Evolutionary conservation across 2,888 invertebrate genomes (phyloP).

Genomic region (Laspeyria flexula): DNA sequence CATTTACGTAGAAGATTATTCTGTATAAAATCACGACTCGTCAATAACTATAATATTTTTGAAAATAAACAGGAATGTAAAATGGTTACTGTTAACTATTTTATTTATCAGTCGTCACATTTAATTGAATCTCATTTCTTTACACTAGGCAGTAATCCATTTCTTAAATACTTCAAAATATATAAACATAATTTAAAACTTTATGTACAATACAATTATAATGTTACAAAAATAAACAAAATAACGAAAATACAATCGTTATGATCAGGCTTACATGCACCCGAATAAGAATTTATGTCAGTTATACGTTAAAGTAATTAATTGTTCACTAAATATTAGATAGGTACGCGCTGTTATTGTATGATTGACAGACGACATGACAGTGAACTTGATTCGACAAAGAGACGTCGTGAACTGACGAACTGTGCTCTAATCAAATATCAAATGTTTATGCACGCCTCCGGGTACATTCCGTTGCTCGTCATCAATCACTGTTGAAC

Average conservation of each 20-base stretch:
- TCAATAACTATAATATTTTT: conserved; percentile 21
- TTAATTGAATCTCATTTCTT: conserved; percentile 26
- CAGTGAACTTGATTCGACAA: background rate
- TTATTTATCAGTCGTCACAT: conserved; percentile 38
- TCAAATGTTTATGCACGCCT: conserved; percentile 12
- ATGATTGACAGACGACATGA: conserved; percentile 20
- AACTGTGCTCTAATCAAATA: conserved; percentile 16
- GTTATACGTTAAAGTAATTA: conserved; percentile 20
- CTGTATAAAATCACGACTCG: conserved; percentile 11
- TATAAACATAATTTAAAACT: conserved; percentile 39
- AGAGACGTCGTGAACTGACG: background rate
- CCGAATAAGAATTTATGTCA: conserved; percentile 26
- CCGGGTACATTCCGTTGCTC: conserved; percentile 18
- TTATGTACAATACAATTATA: conserved; percentile 37
- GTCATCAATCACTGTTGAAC: conserved; percentile 35
- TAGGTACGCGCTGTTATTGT: conserved; percentile 15
- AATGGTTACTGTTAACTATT: conserved; percentile 25
- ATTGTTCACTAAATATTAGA: conserved; percentile 17
- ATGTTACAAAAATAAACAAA: conserved; percentile 35
- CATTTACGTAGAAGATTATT: conserved; percentile 9
- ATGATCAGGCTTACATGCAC: conserved; percentile 22
- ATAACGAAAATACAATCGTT: conserved; percentile 29
- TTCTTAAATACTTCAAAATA: conserved; percentile 26
- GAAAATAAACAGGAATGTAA: conserved; percentile 36
- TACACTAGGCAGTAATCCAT: conserved; percentile 10